Percentiles rank a stretch among this genome's conserved stretches.
Conservation (phyloP, 2,113 vertebrate species). For the Gambusia holbrooki region DNA sequence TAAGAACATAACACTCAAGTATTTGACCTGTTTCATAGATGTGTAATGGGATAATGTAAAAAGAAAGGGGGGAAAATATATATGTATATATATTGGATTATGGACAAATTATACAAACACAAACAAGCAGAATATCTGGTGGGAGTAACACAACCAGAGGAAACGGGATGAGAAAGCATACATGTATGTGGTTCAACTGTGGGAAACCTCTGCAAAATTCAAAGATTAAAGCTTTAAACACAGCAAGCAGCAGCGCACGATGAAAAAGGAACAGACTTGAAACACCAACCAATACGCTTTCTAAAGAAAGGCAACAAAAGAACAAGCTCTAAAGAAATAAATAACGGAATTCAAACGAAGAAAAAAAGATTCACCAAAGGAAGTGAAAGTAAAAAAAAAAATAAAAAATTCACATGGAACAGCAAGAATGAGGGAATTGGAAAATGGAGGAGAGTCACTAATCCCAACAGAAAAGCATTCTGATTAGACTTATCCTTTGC, state of each 20-base stretch:
- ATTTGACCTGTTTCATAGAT: no score
- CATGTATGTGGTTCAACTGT: neutral
- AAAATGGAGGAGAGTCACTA: slow-evolving; percentile 51
- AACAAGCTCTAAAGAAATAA: neutral
- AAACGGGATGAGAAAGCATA: slow-evolving; percentile 3
- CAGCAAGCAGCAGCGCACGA: neutral
- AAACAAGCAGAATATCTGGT: neutral
- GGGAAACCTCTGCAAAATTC: neutral
- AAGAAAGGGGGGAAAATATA: no score
- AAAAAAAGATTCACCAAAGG: neutral
- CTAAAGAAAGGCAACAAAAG: neutral
- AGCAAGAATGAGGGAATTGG: slow-evolving; percentile 26
- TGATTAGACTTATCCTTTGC: slow-evolving; percentile 72
- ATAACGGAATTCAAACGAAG: neutral
- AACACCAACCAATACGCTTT: neutral
- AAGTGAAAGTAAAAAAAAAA: slow-evolving; percentile 8
- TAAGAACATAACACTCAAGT: no score
- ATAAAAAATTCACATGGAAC: slow-evolving; percentile 24
- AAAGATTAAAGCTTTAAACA: slow-evolving; percentile 12
- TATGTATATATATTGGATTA: neutral
- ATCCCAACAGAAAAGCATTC: slow-evolving; percentile 67
- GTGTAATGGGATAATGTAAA: no score
- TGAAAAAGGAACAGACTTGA: neutral
- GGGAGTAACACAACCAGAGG: slow-evolving; percentile 7
- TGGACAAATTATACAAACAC: neutral